Conservation (phyloP, 2,888 invertebrate species). For the Hemithea aestivaria region DNA sequence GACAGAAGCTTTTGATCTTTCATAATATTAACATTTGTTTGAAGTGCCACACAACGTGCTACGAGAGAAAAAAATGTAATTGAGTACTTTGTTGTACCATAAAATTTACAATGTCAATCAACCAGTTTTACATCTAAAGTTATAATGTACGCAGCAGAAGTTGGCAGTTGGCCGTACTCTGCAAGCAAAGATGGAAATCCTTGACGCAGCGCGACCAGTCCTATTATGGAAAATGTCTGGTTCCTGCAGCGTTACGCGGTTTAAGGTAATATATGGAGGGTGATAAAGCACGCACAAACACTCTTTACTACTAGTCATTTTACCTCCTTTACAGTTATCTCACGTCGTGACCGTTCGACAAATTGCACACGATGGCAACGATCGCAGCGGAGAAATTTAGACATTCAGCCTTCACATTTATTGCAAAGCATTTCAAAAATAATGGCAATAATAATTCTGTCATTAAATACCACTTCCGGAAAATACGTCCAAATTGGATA, state of each 20-base stretch:
- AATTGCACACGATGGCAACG: constrained; percentile 31
- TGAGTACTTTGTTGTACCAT: background rate
- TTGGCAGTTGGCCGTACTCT: background rate
- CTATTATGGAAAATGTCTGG: constrained; percentile 44
- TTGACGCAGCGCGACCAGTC: constrained; percentile 6
- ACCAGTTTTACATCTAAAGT: constrained; percentile 6
- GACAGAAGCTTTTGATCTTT: constrained; percentile 45
- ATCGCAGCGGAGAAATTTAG: constrained; percentile 25
- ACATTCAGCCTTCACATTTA: constrained; percentile 22
- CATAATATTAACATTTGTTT: constrained; percentile 34
- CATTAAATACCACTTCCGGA: constrained; percentile 17
- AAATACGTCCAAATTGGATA: constrained; percentile 10
- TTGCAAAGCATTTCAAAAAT: constrained; percentile 8
- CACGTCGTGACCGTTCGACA: constrained; percentile 35
- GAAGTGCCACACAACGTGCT: constrained; percentile 19
- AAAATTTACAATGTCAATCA: constrained; percentile 5
- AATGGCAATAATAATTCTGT: constrained; percentile 8
- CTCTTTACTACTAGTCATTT: constrained; percentile 34
- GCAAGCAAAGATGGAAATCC: constrained; percentile 11
- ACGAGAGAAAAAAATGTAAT: constrained; percentile 4
- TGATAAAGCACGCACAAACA: constrained; percentile 66
- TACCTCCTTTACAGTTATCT: constrained; percentile 41
- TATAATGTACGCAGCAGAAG: background rate
- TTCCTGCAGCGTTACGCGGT: constrained; percentile 47
- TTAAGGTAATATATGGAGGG: constrained; percentile 52